Evolutionary conservation across 2,888 invertebrate species (phyloP).

Genomic region (Epirrhoe tristata): DNA sequence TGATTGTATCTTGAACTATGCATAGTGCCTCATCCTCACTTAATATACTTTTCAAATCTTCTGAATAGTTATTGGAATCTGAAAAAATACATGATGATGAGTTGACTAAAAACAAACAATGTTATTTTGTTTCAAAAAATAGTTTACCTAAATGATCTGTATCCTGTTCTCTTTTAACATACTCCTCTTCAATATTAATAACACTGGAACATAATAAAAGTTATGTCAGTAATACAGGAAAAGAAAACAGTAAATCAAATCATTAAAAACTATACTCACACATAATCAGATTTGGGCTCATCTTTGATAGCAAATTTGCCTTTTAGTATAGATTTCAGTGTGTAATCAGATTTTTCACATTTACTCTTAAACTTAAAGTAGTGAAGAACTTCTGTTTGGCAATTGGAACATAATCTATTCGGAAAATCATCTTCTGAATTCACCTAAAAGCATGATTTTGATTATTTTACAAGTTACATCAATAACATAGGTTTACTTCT

Average conservation of each 20-base stretch:
- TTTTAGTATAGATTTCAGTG: slow-evolving; percentile 61
- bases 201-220: slow-evolving; percentile 23
- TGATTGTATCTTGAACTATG: slow-evolving; percentile 44
- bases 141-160: slow-evolving; percentile 37
- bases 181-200: slow-evolving; percentile 5
- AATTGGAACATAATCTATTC: slow-evolving; percentile 60
- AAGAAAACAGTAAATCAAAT: not conserved
- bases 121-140: too few species aligned
- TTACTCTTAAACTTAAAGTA: slow-evolving; percentile 75
- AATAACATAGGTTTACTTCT: not conserved
- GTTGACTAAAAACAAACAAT: too few species aligned
- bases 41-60: slow-evolving; percentile 50
- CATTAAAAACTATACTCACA: slow-evolving; percentile 7
- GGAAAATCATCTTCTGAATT: slow-evolving; percentile 57
- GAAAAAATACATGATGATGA: slow-evolving; percentile 6
- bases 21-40: slow-evolving; percentile 49
- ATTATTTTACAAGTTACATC: not conserved
- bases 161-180: slow-evolving; percentile 28
- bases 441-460: slow-evolving; percentile 48
- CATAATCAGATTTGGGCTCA: slow-evolving; percentile 32
- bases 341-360: slow-evolving; percentile 69
- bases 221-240: not conserved
- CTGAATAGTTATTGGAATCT: slow-evolving; percentile 52
- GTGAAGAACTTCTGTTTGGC: slow-evolving; percentile 60
- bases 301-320: slow-evolving; percentile 51